A percentile compares a stretch with the other conserved stretches of the same genome.
phyloP scores from a whole-genome alignment of 1,140 invertebrate genomes.

The Heliothis virescens region DNA sequence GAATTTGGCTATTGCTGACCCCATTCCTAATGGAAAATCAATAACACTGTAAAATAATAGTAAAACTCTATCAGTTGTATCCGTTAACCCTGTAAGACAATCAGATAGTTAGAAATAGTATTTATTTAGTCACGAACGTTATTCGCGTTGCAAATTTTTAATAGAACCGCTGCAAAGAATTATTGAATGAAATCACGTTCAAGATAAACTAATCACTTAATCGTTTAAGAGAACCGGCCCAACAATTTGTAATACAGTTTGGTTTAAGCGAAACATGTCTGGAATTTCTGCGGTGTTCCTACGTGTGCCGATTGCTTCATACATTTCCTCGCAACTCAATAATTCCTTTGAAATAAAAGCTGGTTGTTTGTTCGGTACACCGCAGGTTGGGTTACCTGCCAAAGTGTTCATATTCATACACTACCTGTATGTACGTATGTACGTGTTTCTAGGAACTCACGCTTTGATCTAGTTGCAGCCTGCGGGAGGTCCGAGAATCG shows the following conservation, averaged over 20 bases:
- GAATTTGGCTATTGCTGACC: too few species aligned
- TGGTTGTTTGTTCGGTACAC: not conserved
- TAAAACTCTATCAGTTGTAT: too few species aligned
- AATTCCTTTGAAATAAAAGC: conserved; percentile 34
- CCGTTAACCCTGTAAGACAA: too few species aligned
- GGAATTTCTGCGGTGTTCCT: conserved; percentile 22
- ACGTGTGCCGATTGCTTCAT: conserved; percentile 43
- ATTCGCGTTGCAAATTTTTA: conserved; percentile 22
- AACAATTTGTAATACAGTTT: conserved; percentile 29
- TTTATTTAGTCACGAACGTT: not conserved
- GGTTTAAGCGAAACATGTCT: conserved; percentile 40
- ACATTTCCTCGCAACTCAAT: conserved; percentile 19
- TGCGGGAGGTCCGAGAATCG: conserved; percentile 2
- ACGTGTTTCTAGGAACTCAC: conserved; percentile 4
- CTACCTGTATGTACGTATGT: too few species aligned
- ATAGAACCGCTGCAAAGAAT: conserved; percentile 1
- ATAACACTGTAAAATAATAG: too few species aligned
- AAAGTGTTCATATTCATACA: not conserved
- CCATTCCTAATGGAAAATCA: too few species aligned
- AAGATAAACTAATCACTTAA: conserved; percentile 31
- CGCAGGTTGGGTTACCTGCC: not conserved
- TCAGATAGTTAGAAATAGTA: not conserved
- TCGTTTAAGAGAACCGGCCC: conserved; percentile 21
- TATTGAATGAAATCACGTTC: conserved; percentile 16
- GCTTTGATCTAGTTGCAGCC: not conserved